Evolutionary conservation across 35 echinoderm and acorn worm species (phyloP), one percentile per base, ranked within the genome.

Genomic region (Strongylocentrotus purpuratus): DNA sequence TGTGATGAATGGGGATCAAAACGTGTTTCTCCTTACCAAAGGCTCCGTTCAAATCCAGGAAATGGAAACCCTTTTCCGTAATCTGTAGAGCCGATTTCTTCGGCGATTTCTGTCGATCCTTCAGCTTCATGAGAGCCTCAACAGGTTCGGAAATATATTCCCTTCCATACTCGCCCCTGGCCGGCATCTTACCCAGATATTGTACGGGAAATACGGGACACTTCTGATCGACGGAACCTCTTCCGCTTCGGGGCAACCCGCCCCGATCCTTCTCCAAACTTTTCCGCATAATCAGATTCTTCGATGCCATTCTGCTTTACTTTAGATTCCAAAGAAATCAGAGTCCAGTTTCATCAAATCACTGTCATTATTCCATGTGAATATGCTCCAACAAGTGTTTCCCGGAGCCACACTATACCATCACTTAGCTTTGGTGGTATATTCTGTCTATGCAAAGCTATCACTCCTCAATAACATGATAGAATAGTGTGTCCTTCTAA

Each of bases 11-110:
- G 25, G 98, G 98, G 92, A 99, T 99, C 9, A 99, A 60, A 50
- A 99, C 97, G 86, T 99, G 98, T 46, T 98, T 99, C 61, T 98
- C 98, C 87, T 99, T 99, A 32, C 98, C 98, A 90, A 99, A 99
- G 0, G 98, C 96, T 85, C 98, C 98, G 86, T 99, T 96, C 9
- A 95, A 94, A 90, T 98, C 98, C 31, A 99, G 86, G 86, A 99
- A 99, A 91, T 99, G 98, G 94, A 99, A 99, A 9, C 98, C 98
- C 59, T 96, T 98, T 90, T 96, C 96, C 33, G 98, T 95, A 18
- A 99, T 97, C 46, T 97, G 95, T 31, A 99, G 85, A 33, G 95
- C 95, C 0, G 95, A 97, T 33, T 97, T 96, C 33, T 97, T 96
- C 1, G 96, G 96, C 45, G 95, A 88, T 60, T 95, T 97, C 22